These are phyloP conservation scores for Xenopus borealis DNA, from an alignment of 2,113 vertebrate species.

Conservation along the genomic window DNA sequence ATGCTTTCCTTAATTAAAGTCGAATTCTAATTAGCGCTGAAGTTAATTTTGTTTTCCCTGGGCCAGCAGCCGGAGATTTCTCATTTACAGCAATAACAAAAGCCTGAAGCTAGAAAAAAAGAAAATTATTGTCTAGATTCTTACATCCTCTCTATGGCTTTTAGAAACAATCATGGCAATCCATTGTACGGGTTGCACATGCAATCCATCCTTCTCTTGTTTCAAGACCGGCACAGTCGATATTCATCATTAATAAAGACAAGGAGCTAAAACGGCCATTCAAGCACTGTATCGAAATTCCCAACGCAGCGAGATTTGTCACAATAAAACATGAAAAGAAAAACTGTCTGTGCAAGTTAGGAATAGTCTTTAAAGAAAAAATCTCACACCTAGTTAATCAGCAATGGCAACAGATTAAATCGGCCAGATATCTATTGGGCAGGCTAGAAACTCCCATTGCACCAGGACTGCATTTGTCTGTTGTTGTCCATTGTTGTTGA, in stretches of 20 bases:
- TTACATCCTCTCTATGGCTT: neutral
- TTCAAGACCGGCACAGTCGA: neutral
- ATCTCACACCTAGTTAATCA: too few relatives aligned
- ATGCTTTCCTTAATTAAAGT: slow-evolving; percentile 45
- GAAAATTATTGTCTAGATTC: neutral
- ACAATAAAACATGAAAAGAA: too few relatives aligned
- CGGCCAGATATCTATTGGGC: too few relatives aligned
- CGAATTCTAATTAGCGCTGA: slow-evolving; percentile 42
- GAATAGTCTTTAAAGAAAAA: too few relatives aligned
- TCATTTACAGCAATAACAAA: slow-evolving; percentile 34
- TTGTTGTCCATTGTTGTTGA: too few relatives aligned
- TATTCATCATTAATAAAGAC: neutral
- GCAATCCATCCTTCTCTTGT: slow-evolving; percentile 15
- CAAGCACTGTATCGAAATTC: neutral
- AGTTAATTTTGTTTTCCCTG: slow-evolving; percentile 36
- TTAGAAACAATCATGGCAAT: slow-evolving; percentile 1
- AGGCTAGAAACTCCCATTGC: too few relatives aligned
- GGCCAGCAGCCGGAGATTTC: slow-evolving; percentile 30
- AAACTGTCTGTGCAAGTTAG: too few relatives aligned
- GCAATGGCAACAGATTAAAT: too few relatives aligned
- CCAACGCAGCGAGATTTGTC: too few relatives aligned
- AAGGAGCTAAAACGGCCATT: neutral
- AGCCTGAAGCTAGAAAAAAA: slow-evolving; percentile 9
- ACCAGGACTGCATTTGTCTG: too few relatives aligned
- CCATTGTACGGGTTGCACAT: slow-evolving; percentile 15